These are phyloP conservation scores for Gallinago media DNA, from an alignment of 2,113 vertebrate genomes.

Conservation along the genomic window DNA sequence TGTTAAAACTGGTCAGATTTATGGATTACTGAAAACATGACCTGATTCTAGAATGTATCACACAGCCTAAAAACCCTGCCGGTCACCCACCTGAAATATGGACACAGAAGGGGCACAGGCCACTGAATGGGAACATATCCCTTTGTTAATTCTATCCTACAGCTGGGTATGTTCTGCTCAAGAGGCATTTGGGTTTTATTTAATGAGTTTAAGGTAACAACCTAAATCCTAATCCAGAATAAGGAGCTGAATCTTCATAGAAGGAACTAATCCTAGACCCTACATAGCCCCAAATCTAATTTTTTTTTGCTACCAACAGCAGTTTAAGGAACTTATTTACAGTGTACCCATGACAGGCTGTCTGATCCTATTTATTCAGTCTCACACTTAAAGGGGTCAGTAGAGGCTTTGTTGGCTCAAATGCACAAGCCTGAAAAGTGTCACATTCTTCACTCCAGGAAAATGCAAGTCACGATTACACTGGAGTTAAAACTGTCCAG, in stretches of 20 bases:
- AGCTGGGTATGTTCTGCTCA: background rate
- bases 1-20: background rate
- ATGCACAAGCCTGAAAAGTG: background rate
- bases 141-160: background rate
- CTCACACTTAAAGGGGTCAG: constrained; percentile 33
- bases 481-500: background rate
- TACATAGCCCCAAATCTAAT: background rate
- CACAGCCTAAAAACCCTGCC: background rate
- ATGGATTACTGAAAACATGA: background rate
- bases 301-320: constrained; percentile 13
- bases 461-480: background rate
- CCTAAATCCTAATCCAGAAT: constrained; percentile 17
- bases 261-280: constrained; percentile 14
- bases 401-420: constrained; percentile 17
- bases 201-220: constrained; percentile 30
- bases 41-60: background rate
- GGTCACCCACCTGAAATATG: background rate
- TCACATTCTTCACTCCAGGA: constrained; percentile 32
- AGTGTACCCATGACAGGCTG: constrained; percentile 17
- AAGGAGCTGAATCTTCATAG: background rate
- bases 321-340: constrained; percentile 46
- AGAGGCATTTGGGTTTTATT: background rate
- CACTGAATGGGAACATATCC: background rate
- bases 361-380: constrained; percentile 64
- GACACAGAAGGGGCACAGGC: accelerated